Base-by-base conservation (phyloP, 1,140 invertebrate species). In the Psilanteris sp. region DNA sequence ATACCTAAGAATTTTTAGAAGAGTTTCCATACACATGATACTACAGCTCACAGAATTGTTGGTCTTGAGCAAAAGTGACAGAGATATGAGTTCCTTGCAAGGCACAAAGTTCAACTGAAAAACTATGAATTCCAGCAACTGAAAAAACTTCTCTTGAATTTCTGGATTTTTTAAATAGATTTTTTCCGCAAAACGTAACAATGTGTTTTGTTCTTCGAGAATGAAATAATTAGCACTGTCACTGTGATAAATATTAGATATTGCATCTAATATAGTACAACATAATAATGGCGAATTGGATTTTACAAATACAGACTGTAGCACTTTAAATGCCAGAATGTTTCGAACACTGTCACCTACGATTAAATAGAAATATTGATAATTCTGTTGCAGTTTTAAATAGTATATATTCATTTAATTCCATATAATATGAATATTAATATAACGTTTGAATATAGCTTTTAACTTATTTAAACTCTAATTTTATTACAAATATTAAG, bases 141-240 rank as follows among this genome's bases (percentile, higher is more conserved):
- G 95, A 88, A 98, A 98, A 83, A 98, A 96, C 86, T 99, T 99
- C 80, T 95, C 93, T 90, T 98, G 97, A 77, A 99, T 96, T 85
- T 97, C 94, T 0, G 91, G 88, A 59, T 94, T 93, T 88, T 99
- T 99, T 1, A 92, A 86, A 79, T 98, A 93, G 74, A 99, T 97
- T 82, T 95, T 96, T 83, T 99, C 98, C 1, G 96, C 96, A 88
- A 99, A 98, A 85, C 97, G 95, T 76, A 96, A 96, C 4, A 99
- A 89, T 2, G 97, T 98, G 83, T 97, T 96, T 86, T 98, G 96
- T 76, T 95, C 94, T 87, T 99, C 98, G 0, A 99, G 90, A 79
- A 99, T 98, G 85, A 99, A 99, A 88, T 99, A 99, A 89, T 99
- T 99, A 9, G 97, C 96, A 85, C 96, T 95, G 86, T 99, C 98